Percentiles rank a stretch among this genome's conserved stretches.
These are phyloP conservation scores for Leptestheria dahalacensis DNA, from an alignment of 1,140 invertebrate species.

Conservation along the genomic window DNA sequence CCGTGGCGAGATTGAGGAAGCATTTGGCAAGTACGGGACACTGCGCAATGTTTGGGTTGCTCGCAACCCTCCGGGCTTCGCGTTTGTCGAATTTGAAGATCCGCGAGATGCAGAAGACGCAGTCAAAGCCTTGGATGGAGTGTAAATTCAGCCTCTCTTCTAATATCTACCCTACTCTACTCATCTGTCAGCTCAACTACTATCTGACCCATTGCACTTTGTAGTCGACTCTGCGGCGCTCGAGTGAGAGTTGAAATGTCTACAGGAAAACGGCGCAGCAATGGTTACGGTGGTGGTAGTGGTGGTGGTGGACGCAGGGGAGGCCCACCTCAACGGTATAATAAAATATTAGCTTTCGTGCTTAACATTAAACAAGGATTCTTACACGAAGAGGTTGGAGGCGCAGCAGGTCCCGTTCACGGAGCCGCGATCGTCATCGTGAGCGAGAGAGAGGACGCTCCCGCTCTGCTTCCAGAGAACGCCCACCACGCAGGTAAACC, in stretches of 20 bases:
- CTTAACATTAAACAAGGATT: neutral
- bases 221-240: slow-evolving; percentile 35
- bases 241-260: slow-evolving; percentile 69
- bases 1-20: slow-evolving; percentile 78
- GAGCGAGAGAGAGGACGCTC: slow-evolving; percentile 5
- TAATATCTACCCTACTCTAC: neutral
- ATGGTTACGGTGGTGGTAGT: slow-evolving; percentile 33
- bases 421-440: slow-evolving; percentile 8
- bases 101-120: slow-evolving; percentile 85
- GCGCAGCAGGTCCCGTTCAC: slow-evolving; percentile 11
- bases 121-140: slow-evolving; percentile 77
- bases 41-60: slow-evolving; percentile 91
- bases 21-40: slow-evolving; percentile 75
- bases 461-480: slow-evolving; percentile 6
- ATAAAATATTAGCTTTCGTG: neutral
- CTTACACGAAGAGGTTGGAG: neutral
- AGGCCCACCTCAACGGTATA: slow-evolving; percentile 26
- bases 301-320: slow-evolving; percentile 28
- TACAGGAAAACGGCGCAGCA: slow-evolving; percentile 40
- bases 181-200: slow-evolving; percentile 6
- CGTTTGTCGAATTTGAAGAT: slow-evolving; percentile 96
- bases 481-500: neutral
- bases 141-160: slow-evolving; percentile 22
- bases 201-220: neutral
- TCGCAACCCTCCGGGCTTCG: slow-evolving; percentile 89